Evolutionary conservation across 2,888 invertebrate genomes (phyloP).

Genomic region (Tipula unca): DNA sequence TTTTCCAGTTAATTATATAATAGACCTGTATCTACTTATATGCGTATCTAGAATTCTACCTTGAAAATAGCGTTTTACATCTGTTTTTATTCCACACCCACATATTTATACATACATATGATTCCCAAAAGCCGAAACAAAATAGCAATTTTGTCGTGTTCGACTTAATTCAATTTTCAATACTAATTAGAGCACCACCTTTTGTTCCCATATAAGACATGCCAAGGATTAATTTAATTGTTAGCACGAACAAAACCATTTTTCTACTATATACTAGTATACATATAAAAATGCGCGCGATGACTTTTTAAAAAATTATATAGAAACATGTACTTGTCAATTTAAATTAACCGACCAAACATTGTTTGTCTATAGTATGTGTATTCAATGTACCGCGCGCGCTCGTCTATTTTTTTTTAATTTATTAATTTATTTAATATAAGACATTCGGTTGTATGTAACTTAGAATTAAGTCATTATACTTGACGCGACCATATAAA

Average conservation of each 20-base stretch:
- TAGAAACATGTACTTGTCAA: not conserved
- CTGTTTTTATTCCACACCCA: not conserved
- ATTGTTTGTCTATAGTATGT: not conserved
- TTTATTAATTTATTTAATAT: not conserved
- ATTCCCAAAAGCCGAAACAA: not conserved
- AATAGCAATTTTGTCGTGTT: not conserved
- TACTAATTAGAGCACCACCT: not conserved
- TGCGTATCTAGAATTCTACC: not conserved
- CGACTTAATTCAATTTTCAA: not conserved
- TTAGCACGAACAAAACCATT: not conserved
- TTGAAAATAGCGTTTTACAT: too few relatives aligned
- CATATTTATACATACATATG: not conserved
- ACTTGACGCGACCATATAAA: not conserved
- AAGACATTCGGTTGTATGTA: not conserved
- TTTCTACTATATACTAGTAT: not conserved
- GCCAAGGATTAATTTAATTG: not conserved
- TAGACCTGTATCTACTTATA: not conserved
- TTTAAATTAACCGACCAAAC: not conserved
- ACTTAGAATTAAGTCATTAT: not conserved
- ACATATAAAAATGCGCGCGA: not conserved
- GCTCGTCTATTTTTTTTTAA: not conserved
- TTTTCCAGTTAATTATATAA: too few relatives aligned
- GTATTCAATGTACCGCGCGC: not conserved
- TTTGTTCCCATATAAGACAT: not conserved
- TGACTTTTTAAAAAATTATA: not conserved